Percentiles rank a stretch among this genome's conserved stretches.
These are phyloP conservation scores for Antrozous pallidus DNA, from an alignment of 2,797 vertebrate genomes.

Conservation along the genomic window DNA sequence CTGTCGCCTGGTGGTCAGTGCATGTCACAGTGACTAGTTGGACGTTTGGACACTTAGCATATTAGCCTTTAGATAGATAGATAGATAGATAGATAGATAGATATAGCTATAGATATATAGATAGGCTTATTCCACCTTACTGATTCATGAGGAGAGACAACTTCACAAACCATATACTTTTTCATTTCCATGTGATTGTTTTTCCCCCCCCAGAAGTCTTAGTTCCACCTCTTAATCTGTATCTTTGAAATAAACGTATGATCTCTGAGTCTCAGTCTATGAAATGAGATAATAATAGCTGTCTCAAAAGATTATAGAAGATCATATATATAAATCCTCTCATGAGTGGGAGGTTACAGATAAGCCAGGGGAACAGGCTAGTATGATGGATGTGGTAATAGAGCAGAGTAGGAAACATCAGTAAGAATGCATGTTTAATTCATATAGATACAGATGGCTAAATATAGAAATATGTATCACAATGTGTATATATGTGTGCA, in stretches of 20 bases:
- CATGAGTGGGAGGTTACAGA: not conserved
- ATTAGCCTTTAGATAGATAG: no score
- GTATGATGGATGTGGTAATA: not conserved
- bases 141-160: not conserved
- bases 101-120: no score
- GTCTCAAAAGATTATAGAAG: not conserved
- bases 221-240: not conserved
- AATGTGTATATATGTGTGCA: not conserved
- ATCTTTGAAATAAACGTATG: not conserved
- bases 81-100: not conserved
- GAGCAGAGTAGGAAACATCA: not conserved
- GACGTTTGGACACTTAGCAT: no score
- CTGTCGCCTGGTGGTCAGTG: no score
- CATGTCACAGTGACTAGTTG: no score
- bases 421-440: constrained; percentile 18
- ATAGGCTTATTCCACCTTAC: not conserved
- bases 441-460: not conserved
- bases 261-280: not conserved
- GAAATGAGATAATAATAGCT: not conserved
- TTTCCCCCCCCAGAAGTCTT: not conserved
- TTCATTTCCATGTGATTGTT: not conserved
- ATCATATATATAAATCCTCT: not conserved
- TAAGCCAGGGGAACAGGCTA: not conserved
- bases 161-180: not conserved
- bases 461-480: not conserved